These are phyloP conservation scores for Anoplopoma fimbria DNA, from an alignment of 2,113 vertebrate genomes.

Conservation along the genomic window DNA sequence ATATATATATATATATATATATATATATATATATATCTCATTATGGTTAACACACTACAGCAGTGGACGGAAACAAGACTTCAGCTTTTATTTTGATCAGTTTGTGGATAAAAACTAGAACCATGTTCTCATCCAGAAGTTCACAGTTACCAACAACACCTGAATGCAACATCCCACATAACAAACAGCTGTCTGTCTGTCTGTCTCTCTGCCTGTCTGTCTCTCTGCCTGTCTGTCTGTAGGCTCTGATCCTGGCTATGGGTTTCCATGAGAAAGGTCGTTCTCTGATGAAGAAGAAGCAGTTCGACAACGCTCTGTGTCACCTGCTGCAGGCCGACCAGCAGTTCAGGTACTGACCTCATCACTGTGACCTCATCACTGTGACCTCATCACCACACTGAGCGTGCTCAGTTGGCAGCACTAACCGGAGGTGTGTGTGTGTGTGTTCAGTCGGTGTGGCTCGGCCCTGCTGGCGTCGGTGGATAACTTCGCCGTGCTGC, in stretches of 20 bases:
- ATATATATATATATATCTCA: no score
- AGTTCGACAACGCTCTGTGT: slow-evolving; percentile 89
- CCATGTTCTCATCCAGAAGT: background rate
- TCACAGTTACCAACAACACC: background rate
- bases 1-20: background rate
- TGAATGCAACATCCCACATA: no score
- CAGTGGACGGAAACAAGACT: no score
- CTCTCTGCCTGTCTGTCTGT: slow-evolving; percentile 20
- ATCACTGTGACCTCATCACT: no score
- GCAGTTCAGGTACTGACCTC: slow-evolving; percentile 87
- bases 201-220: no score
- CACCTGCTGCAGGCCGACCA: slow-evolving; percentile 93
- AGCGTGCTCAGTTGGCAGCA: no score
- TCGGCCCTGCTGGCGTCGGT: slow-evolving; percentile 87
- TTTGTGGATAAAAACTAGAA: no score
- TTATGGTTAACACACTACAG: no score
- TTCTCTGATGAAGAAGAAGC: slow-evolving; percentile 93
- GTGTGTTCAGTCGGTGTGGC: slow-evolving; percentile 85
- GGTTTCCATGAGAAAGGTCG: slow-evolving; percentile 96
- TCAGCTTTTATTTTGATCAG: no score
- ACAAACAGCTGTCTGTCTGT: background rate
- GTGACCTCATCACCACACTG: no score
- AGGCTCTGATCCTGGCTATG: slow-evolving; percentile 97
- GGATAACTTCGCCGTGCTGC: slow-evolving; percentile 95
- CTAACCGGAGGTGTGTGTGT: background rate